These are phyloP conservation scores for Mesorhabditis spiculigera DNA, from an alignment of 2,888 invertebrate genomes.

Conservation along the genomic window DNA sequence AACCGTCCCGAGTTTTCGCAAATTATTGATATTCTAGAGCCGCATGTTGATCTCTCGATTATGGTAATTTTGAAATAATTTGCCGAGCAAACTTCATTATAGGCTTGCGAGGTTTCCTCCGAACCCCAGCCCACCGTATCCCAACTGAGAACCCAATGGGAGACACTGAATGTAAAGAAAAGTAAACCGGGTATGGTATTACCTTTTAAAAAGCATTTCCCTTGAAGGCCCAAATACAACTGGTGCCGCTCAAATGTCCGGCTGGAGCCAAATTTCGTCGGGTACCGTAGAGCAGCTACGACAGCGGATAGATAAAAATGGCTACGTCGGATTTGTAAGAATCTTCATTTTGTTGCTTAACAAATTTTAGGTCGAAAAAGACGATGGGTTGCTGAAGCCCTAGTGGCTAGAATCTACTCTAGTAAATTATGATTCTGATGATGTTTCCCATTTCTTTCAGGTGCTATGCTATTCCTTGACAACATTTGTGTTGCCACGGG, in stretches of 20 bases:
- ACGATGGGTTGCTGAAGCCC: not conserved
- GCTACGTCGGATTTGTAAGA: constrained; percentile 38
- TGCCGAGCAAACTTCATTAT: not conserved
- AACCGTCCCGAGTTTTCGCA: constrained; percentile 57
- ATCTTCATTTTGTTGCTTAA: not conserved
- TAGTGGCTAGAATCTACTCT: no score
- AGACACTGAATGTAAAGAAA: constrained; percentile 26
- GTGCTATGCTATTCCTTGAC: no score
- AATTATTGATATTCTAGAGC: constrained; percentile 31
- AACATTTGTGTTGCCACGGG: no score
- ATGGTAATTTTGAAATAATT: constrained; percentile 19
- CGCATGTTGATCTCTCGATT: constrained; percentile 26
- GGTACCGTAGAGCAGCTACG: constrained; percentile 51
- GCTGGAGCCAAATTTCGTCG: constrained; percentile 23
- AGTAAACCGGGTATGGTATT: not conserved
- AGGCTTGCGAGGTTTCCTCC: constrained; percentile 3
- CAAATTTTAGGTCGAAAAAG: not conserved
- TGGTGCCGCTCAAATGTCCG: not conserved
- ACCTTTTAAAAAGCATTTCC: not conserved
- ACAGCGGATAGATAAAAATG: constrained; percentile 51
- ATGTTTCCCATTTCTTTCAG: no score
- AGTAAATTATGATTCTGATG: no score
- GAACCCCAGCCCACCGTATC: constrained; percentile 42
- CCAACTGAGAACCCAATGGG: constrained; percentile 53
- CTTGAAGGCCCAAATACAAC: not conserved